Conservation (phyloP, 2,113 vertebrate genomes). For the Seriola quinqueradiata region DNA sequence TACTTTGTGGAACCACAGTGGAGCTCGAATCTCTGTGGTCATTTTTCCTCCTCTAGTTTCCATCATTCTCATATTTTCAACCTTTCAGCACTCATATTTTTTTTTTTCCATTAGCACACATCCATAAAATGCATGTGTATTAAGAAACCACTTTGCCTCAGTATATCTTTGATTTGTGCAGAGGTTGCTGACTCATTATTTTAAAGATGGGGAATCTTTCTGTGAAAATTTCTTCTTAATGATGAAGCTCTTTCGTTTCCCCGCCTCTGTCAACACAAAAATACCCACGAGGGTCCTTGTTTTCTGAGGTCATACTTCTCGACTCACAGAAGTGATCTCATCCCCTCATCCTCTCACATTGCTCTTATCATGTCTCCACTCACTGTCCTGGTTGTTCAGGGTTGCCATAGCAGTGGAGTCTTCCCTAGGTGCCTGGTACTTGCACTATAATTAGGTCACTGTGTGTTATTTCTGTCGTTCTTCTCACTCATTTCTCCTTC, state of each 20-base stretch:
- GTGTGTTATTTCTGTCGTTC: slow-evolving; percentile 38
- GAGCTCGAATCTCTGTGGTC: neutral
- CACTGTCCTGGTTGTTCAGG: slow-evolving; percentile 38
- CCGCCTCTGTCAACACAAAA: neutral
- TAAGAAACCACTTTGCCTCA: neutral
- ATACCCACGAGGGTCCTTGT: slow-evolving; percentile 50
- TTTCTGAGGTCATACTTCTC: slow-evolving; percentile 33
- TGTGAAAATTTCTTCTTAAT: neutral
- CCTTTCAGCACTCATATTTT: neutral
- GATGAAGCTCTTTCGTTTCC: neutral
- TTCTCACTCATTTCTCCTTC: slow-evolving; percentile 1
- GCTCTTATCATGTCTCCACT: slow-evolving; percentile 15
- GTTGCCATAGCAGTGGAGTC: slow-evolving; percentile 66
- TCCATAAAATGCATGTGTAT: slow-evolving; percentile 2
- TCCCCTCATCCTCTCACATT: slow-evolving; percentile 10
- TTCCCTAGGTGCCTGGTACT: slow-evolving; percentile 57
- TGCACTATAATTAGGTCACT: slow-evolving; percentile 71
- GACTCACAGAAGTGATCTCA: slow-evolving; percentile 46
- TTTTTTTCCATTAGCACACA: neutral
- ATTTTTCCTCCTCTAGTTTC: neutral
- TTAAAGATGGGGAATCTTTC: slow-evolving; percentile 2
- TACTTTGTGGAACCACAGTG: slow-evolving; percentile 1
- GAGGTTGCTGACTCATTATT: slow-evolving; percentile 46
- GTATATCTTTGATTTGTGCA: slow-evolving; percentile 6
- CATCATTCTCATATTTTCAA: neutral